A percentile compares a stretch with the other conserved stretches of the same genome.
Evolutionary conservation across 2,797 vertebrate genomes (phyloP).

Genomic region (Sphenopsis melanotis): DNA sequence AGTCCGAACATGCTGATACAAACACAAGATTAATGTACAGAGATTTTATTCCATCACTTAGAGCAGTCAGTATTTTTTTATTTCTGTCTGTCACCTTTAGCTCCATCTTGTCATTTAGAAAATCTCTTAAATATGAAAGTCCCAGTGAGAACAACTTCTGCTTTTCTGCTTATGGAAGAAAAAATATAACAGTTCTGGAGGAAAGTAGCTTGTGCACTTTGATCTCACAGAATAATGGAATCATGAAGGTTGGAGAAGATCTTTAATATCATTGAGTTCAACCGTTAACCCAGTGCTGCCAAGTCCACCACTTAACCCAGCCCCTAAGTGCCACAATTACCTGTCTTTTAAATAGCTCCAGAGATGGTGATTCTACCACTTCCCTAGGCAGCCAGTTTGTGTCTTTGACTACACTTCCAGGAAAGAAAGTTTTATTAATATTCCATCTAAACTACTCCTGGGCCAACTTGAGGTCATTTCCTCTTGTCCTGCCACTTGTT

Average conservation of each 20-base stretch:
- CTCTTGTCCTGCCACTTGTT: neutral
- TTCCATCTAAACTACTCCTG: neutral
- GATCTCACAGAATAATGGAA: neutral
- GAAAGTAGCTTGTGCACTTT: neutral
- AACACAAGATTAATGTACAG: neutral
- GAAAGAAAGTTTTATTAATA: neutral
- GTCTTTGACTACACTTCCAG: neutral
- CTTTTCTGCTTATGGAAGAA: neutral
- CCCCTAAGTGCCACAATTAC: neutral
- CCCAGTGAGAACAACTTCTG: neutral
- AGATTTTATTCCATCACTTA: neutral
- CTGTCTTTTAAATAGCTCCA: neutral
- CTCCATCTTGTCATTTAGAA: neutral
- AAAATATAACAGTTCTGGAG: neutral
- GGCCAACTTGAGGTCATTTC: neutral
- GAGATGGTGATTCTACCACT: neutral
- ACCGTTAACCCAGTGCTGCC: fast-evolving
- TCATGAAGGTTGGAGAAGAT: neutral
- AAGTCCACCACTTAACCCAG: neutral
- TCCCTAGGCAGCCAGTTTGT: neutral
- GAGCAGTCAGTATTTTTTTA: neutral
- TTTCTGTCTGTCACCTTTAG: neutral
- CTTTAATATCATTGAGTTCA: neutral
- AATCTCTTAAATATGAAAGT: neutral
- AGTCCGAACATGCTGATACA: neutral